Evolutionary conservation across 2,113 vertebrate species (phyloP).

Genomic region (Rynchops niger): DNA sequence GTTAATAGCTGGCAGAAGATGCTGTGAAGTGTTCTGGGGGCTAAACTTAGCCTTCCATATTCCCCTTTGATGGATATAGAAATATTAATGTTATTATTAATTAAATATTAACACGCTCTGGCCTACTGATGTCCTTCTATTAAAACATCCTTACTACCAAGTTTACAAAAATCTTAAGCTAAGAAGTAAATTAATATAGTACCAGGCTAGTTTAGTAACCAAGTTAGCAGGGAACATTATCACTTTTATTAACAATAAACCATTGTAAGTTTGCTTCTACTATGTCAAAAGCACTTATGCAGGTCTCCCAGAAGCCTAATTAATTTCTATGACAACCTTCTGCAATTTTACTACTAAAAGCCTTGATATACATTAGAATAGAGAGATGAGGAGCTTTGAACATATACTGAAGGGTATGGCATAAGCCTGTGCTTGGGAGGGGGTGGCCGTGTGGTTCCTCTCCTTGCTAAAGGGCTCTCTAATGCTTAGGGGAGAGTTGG

Average conservation of each 20-base stretch:
- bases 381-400: neutral
- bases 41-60: neutral
- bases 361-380: neutral
- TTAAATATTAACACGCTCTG: neutral
- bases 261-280: neutral
- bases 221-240: neutral
- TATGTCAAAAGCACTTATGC: neutral
- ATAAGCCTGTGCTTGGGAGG: neutral
- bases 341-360: neutral
- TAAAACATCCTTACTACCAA: neutral
- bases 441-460: neutral
- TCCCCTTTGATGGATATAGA: neutral
- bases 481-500: neutral
- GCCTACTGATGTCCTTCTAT: neutral
- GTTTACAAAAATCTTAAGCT: neutral
- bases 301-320: neutral
- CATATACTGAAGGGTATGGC: fast-evolving
- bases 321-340: neutral
- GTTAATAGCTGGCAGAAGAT: neutral
- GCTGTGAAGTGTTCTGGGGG: neutral
- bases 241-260: neutral
- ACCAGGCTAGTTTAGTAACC: neutral
- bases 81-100: neutral
- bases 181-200: neutral
- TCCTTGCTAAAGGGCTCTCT: neutral